Conservation (phyloP, 1,140 invertebrate genomes). For the Cyphomyrmex costatus region DNA sequence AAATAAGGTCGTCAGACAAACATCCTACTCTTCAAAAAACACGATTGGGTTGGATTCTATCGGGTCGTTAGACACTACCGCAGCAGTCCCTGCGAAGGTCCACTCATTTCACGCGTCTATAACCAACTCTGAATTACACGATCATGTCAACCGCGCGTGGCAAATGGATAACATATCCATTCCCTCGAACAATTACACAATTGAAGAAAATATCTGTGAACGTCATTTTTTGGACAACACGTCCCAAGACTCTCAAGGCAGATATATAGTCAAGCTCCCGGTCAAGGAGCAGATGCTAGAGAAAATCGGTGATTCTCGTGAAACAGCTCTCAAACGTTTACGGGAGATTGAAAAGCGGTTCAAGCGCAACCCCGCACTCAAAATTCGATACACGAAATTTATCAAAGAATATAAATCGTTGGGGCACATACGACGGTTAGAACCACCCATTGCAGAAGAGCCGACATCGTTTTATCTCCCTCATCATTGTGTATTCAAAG, state of each 20-base stretch:
- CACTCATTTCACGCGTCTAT: neutral
- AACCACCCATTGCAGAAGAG: neutral
- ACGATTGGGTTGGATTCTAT: no score
- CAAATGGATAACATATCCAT: neutral
- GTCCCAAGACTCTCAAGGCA: neutral
- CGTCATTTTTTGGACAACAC: neutral
- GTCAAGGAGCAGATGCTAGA: neutral
- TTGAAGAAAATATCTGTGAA: neutral
- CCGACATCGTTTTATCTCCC: neutral
- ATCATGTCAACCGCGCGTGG: neutral
- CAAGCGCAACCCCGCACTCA: neutral
- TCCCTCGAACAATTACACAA: neutral
- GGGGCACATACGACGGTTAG: neutral
- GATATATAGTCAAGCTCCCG: neutral
- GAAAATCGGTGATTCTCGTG: neutral
- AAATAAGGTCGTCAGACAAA: conserved; percentile 61
- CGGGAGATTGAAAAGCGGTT: neutral
- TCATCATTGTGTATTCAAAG: neutral
- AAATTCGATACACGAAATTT: neutral
- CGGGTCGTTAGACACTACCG: no score
- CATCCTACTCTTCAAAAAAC: conserved; percentile 64
- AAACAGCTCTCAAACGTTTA: neutral
- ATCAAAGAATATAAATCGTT: neutral
- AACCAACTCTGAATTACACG: neutral
- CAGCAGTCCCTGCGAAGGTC: no score